Conservation (phyloP, 2,888 invertebrate genomes). For the Meteorus cinctellus region DNA sequence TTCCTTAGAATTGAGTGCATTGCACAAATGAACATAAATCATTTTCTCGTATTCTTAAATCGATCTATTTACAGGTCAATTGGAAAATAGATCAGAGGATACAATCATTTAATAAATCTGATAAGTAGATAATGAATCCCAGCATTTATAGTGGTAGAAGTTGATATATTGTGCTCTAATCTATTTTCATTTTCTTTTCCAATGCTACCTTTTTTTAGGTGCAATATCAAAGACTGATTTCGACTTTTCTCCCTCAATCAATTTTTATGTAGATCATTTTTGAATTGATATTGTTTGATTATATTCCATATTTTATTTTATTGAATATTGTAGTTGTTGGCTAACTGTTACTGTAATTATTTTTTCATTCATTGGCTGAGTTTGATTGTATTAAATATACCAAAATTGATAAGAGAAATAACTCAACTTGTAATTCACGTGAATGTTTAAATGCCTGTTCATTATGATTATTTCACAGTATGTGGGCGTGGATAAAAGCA, state of each 20-base stretch:
- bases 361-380: not conserved
- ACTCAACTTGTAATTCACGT: not conserved
- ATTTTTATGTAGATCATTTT: not conserved
- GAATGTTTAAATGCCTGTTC: not conserved
- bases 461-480: conserved; percentile 70
- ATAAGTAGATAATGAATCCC: not conserved
- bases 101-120: not conserved
- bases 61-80: not conserved
- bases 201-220: not conserved
- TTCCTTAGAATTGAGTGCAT: not conserved
- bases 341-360: not conserved
- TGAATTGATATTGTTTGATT: not conserved
- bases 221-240: conserved; percentile 3
- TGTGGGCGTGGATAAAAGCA: conserved; percentile 85
- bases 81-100: not conserved
- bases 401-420: not conserved
- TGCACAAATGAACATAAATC: not conserved
- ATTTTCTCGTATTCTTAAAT: not conserved
- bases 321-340: not conserved
- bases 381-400: not conserved
- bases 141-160: not conserved
- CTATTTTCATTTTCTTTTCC: not conserved
- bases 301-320: not conserved
- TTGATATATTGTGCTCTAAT: not conserved
- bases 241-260: not conserved